Percentiles rank a stretch among this genome's conserved stretches.
Evolutionary conservation across 1,140 invertebrate species (phyloP).

Genomic region (Mesaphorura yosii): DNA sequence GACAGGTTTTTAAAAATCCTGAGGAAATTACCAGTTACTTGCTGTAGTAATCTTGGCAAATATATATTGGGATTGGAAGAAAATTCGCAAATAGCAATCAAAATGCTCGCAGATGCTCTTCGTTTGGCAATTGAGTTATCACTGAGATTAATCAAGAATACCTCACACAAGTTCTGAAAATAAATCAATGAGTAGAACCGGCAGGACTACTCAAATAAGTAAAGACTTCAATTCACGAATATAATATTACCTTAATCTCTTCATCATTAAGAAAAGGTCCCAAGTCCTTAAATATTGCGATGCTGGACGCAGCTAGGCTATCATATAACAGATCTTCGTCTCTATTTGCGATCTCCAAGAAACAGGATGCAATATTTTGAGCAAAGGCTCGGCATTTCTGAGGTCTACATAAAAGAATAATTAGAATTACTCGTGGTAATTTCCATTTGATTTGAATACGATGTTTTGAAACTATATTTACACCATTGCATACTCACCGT

Average conservation of each 20-base stretch:
- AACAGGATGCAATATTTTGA: constrained; percentile 56
- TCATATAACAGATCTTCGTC: constrained; percentile 62
- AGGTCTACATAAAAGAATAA: constrained; percentile 42
- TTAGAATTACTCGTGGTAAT: too few relatives aligned
- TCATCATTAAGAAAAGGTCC: constrained; percentile 61
- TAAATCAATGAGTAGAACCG: constrained; percentile 2
- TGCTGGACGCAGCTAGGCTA: constrained; percentile 52
- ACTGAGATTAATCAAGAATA: constrained; percentile 53
- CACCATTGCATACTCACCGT: constrained; percentile 20
- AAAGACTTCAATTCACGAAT: not conserved
- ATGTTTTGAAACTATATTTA: not conserved
- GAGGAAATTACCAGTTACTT: constrained; percentile 38
- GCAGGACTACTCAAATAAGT: not conserved
- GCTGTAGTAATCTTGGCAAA: constrained; percentile 46
- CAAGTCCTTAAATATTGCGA: constrained; percentile 54
- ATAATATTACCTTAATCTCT: constrained; percentile 51
- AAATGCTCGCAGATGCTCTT: constrained; percentile 51
- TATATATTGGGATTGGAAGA: constrained; percentile 50
- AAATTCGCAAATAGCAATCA: constrained; percentile 50
- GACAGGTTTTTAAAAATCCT: constrained; percentile 23
- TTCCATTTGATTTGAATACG: too few relatives aligned
- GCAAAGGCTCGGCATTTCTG: constrained; percentile 64
- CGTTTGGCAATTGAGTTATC: constrained; percentile 48
- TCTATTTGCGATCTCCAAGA: constrained; percentile 52
- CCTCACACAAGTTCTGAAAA: constrained; percentile 48